A percentile compares a stretch with the other conserved stretches of the same genome.
Evolutionary conservation across 2,797 vertebrate genomes (phyloP).

Genomic region (Syngnathus acus): DNA sequence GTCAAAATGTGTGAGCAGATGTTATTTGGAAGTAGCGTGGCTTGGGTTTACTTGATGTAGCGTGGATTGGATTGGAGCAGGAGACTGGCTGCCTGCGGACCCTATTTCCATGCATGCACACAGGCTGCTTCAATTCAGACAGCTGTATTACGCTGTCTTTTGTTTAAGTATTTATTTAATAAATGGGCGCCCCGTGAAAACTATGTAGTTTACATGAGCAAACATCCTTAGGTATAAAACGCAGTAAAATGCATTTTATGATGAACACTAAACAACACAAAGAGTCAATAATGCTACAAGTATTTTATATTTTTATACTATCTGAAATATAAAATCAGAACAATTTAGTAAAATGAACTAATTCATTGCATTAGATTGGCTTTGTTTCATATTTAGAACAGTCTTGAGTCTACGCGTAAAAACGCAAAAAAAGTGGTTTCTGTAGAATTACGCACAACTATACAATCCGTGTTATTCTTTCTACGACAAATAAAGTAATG

Average conservation of each 20-base stretch:
- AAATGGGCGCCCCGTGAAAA: not conserved
- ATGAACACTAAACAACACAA: not conserved
- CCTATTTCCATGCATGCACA: not conserved
- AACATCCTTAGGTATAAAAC: not conserved
- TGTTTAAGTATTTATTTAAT: not conserved
- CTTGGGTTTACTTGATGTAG: slow-evolving; percentile 58
- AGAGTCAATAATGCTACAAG: not conserved
- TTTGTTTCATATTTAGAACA: not conserved
- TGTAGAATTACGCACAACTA: slow-evolving; percentile 34
- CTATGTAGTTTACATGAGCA: not conserved
- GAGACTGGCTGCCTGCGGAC: not conserved
- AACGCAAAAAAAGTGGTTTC: slow-evolving; percentile 22
- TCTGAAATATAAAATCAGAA: no score
- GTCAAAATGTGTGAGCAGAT: slow-evolving; percentile 64
- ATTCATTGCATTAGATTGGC: not conserved
- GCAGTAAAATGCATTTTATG: no score
- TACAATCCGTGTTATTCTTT: not conserved
- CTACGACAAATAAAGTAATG: not conserved
- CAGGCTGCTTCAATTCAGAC: not conserved
- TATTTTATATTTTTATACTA: no score
- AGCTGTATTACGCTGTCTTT: not conserved
- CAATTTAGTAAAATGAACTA: not conserved
- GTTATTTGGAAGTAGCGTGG: slow-evolving; percentile 69
- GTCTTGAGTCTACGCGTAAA: slow-evolving; percentile 19
- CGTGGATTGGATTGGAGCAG: slow-evolving; percentile 23